A percentile compares a stretch with the other conserved stretches of the same genome.
Evolutionary conservation across 2,113 vertebrate genomes (phyloP).

Genomic region (Indri indri): DNA sequence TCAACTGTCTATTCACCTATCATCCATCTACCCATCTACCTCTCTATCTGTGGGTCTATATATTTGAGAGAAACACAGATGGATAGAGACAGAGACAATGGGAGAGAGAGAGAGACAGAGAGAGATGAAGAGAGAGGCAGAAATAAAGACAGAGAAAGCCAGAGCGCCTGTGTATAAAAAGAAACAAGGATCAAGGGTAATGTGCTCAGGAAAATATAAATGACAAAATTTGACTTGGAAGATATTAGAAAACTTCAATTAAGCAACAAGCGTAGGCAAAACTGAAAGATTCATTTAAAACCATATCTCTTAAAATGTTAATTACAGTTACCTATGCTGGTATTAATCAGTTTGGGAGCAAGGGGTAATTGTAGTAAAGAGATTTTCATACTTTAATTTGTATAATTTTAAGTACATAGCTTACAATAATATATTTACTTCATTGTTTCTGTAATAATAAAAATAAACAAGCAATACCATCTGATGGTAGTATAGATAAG

Average conservation of each 20-base stretch:
- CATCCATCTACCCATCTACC: too few species aligned
- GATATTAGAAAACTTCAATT: not conserved
- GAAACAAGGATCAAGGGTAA: not conserved
- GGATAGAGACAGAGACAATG: not conserved
- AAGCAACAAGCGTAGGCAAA: not conserved
- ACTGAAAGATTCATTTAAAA: not conserved
- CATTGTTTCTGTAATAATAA: not conserved
- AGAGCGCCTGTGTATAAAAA: not conserved
- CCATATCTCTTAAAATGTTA: not conserved
- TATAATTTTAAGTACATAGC: not conserved
- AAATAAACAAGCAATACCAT: not conserved
- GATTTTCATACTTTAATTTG: not conserved
- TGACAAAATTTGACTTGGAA: not conserved
- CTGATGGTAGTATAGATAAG: not conserved
- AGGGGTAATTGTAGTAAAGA: not conserved
- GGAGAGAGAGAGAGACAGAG: not conserved
- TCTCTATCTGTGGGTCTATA: not conserved
- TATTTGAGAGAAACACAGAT: not conserved
- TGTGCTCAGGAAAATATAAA: not conserved
- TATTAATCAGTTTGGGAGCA: not conserved
- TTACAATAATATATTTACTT: slow-evolving; percentile 34
- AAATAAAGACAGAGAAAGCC: not conserved
- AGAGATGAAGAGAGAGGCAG: not conserved
- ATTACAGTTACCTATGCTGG: not conserved
- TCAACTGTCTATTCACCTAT: not conserved